Base-by-base conservation (phyloP, 37 sponge, comb jelly and placozoan genomes). In the Geodia barretti region DNA sequence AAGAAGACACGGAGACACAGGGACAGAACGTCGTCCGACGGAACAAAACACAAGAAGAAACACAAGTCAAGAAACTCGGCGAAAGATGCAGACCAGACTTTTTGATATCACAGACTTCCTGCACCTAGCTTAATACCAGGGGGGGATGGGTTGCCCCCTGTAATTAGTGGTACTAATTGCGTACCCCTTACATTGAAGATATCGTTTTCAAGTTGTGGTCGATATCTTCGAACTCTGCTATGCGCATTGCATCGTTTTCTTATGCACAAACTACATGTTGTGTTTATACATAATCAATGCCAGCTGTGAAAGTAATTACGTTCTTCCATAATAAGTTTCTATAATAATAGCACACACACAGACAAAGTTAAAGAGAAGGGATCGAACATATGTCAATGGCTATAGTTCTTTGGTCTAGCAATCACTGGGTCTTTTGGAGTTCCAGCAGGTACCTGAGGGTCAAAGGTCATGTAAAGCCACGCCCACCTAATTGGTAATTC, bases 1-100 rank as follows among this genome's bases (percentile, higher is more conserved):
- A 60, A 65, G 67, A 83, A 83, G 36, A 63, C 70, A 62, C 41
- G 54, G 43, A 77, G 2, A 41, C 82, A 29, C 28, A 61, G 68
- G 1, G 64, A 62, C n/a, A 58, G 35, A 41, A 72, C 43, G 74
- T 41, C 33, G 40, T 24, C 32, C 41, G 83, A 64, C 29, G 74
- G 41, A 0, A 5, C 60, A 4, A 41, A 25, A 2, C 76, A 28
- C 60, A 75, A 43, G 74, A 74, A 75, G 62, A 75, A 75, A 60
- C 76, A 75, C 76, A 75, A 31, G 37, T 59, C 76, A 1, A 20
- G n/a, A 3, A 21, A 72, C 42, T 40, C 42, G 14, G 14, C 54
- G 54, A 47, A 47, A 47, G 54, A 47, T 47, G 54, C 11, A 47
- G 54, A 47, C 54, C 54, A 47, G 14, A 47, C 54, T 17, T 47